Evolutionary conservation across 2,113 vertebrate species (phyloP), one percentile per base, ranked within the genome.

Genomic region (Gallinago jamesoni): DNA sequence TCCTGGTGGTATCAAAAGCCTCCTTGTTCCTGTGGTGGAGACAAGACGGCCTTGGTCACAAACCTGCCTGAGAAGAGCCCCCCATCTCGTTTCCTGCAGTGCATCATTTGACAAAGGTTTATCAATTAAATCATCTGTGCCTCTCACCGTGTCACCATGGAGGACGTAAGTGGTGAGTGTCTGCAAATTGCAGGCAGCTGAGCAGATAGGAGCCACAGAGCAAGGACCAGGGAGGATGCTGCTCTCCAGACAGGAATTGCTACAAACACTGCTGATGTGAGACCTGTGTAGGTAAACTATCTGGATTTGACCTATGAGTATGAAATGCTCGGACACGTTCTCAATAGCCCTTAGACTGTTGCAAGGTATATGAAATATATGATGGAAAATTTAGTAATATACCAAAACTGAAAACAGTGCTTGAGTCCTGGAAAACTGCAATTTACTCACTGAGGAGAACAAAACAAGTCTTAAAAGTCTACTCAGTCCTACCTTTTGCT

Each of bases 161-260:
- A 70, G 63, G 8, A 31, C 1, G 0, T 0, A 5, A 33, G 69
- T 8, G 10, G 25, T 0, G 0, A 50, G 43, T 53, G 30, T 0
- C 0, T 25, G 59, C 20, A 43, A 47, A 53, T 0, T 31, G 35
- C 48, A 60, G 67, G 53, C 35, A 82, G 39, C 72, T 53, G 64
- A 70, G 73, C 77, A 45, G 53, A 4, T 21, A 6, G 1, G 41
- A 81, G 63, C 18, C 41, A 7, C 31, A 6, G 63, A 23, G 18
- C 72, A 41, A 21, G 57, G 57, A 35, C 19, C 10, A 14, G 60
- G 47, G 15, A 76, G 12, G 35, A 20, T 16, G 39, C 67, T 69
- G 72, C 23, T 60, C n/a, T 50, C 18, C 45, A 21, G 45, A 6
- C 18, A 43, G 23, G 43, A 76, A 41, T 55, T 10, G 1, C 56